A percentile compares a stretch with the other conserved stretches of the same genome.
Evolutionary conservation across 2,797 vertebrate species (phyloP).

Genomic region (Pseudotriccus pelzelni): DNA sequence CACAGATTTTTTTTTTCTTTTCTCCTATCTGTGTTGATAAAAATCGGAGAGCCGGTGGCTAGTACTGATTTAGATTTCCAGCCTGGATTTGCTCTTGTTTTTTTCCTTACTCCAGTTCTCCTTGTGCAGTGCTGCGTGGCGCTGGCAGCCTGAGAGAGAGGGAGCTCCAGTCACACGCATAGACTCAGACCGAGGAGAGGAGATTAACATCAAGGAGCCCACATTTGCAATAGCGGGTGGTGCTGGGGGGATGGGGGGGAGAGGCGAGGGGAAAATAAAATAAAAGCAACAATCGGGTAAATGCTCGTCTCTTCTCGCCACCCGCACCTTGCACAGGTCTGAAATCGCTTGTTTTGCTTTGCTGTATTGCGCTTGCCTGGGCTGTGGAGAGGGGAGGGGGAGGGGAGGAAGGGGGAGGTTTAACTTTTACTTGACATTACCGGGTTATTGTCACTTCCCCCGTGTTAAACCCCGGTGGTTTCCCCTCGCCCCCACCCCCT

Average conservation of each 20-base stretch:
- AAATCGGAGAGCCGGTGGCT: not conserved
- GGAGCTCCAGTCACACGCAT: constrained; percentile 66
- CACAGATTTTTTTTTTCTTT: not conserved
- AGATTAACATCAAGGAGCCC: constrained; percentile 54
- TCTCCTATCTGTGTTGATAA: not conserved
- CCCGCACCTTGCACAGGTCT: constrained; percentile 59
- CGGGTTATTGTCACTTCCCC: constrained; percentile 17
- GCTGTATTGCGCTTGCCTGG: constrained; percentile 60
- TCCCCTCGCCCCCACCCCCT: not conserved
- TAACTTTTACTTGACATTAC: constrained; percentile 63
- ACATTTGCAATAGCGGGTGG: constrained; percentile 36
- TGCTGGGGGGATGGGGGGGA: not conserved
- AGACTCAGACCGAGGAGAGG: not conserved
- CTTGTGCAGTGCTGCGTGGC: constrained; percentile 57
- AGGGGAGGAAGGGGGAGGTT: constrained; percentile 23
- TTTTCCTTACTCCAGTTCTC: constrained; percentile 26
- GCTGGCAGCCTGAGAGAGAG: constrained; percentile 56
- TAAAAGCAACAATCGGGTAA: constrained; percentile 34
- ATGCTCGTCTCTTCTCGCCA: constrained; percentile 5
- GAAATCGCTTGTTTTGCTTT: constrained; percentile 37
- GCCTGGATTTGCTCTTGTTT: constrained; percentile 28
- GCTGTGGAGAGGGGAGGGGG: constrained; percentile 39
- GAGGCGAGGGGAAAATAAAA: not conserved
- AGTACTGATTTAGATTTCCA: constrained; percentile 49
- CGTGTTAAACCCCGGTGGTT: not conserved